phyloP scores from a whole-genome alignment of 2,797 vertebrate genomes.

The Antennarius maculatus region DNA sequence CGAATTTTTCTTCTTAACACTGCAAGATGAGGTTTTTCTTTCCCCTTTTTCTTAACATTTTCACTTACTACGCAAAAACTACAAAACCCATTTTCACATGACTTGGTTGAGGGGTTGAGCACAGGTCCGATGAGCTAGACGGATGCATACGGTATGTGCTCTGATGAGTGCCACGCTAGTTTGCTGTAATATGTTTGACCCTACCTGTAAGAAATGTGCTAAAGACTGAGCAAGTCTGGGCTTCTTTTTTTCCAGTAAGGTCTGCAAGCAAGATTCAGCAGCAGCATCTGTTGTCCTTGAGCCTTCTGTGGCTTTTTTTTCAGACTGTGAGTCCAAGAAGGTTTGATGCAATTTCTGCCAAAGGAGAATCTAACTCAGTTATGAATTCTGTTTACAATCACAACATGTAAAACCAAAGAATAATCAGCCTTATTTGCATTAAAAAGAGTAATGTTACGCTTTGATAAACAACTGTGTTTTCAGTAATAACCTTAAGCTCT shows the following conservation, averaged over 20 bases:
- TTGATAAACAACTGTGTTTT: not conserved
- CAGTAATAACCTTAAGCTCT: constrained; percentile 82
- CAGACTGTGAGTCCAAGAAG: constrained; percentile 74
- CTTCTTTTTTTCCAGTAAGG: constrained; percentile 80
- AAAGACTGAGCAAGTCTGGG: constrained; percentile 84
- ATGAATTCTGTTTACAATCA: not conserved
- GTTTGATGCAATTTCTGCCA: constrained; percentile 87
- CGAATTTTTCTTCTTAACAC: no score
- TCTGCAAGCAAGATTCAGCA: constrained; percentile 81
- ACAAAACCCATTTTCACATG: no score
- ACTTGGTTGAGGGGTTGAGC: no score
- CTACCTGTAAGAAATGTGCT: constrained; percentile 79
- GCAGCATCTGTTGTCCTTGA: constrained; percentile 50
- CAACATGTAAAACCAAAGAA: constrained; percentile 5
- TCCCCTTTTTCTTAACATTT: no score
- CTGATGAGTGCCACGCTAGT: no score
- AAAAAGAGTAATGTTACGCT: not conserved
- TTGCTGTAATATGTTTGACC: not conserved
- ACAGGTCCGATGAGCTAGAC: no score
- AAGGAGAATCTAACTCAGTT: constrained; percentile 12
- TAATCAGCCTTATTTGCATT: not conserved
- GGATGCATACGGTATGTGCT: no score
- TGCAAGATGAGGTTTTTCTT: no score
- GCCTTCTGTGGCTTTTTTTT: constrained; percentile 65
- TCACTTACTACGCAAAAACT: no score